These are phyloP conservation scores for Syrrhaptes paradoxus DNA, from an alignment of 2,113 vertebrate genomes.

Conservation along the genomic window DNA sequence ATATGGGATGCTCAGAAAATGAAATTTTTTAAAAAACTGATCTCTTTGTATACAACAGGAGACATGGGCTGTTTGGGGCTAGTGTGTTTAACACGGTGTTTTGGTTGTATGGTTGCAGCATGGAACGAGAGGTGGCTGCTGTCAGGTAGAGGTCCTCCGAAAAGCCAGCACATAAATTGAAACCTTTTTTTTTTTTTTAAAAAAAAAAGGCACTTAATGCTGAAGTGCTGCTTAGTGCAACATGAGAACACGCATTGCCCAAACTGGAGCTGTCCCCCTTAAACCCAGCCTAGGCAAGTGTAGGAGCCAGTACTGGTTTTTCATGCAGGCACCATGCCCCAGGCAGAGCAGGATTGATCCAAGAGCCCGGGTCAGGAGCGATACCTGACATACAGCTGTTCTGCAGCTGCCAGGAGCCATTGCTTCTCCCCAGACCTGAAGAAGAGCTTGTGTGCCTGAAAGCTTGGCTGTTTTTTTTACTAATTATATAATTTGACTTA, in stretches of 20 bases:
- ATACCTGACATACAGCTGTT: neutral
- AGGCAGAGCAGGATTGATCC: neutral
- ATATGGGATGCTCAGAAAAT: neutral
- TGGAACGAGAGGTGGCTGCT: neutral
- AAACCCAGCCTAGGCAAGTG: neutral
- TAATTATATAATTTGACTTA: constrained; percentile 50
- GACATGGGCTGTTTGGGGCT: neutral
- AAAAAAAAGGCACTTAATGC: neutral
- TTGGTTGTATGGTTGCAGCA: neutral
- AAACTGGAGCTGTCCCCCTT: neutral
- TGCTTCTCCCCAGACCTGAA: neutral
- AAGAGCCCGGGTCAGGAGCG: neutral
- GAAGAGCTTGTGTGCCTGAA: neutral
- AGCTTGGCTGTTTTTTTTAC: constrained; percentile 6
- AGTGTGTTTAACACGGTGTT: neutral
- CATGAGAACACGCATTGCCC: neutral
- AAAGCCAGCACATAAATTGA: neutral
- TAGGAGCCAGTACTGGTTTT: neutral
- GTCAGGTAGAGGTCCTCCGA: neutral
- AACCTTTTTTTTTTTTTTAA: neutral
- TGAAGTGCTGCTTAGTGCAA: neutral
- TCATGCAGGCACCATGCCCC: neutral
- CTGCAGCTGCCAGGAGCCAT: neutral
- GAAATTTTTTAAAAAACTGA: neutral
- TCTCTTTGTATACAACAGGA: neutral